Evolutionary conservation across 2,113 vertebrate species (phyloP), one percentile per base, ranked within the genome.

Genomic region (Sorex fumeus): DNA sequence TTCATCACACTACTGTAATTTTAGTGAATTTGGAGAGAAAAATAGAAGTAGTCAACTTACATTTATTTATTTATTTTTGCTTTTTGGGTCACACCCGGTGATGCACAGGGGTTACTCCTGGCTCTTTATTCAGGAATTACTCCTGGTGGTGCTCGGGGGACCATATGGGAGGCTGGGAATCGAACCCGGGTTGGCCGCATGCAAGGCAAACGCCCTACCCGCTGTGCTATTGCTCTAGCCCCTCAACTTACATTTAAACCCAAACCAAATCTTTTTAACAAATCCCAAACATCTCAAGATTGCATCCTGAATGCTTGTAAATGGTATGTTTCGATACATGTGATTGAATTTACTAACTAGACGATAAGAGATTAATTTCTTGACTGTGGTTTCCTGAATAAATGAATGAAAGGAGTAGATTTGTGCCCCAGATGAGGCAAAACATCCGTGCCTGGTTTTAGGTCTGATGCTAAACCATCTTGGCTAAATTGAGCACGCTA

Each of bases 311-410:
- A 80, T 77, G 13, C 30, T 30, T 60, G 19, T 60, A 60, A 60
- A 23, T 60, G 57, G 28, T 80, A 53, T 10, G 34, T 76, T 91
- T 85, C 8, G 40, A 57, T 69, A 28, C 18, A 45, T 62, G 84
- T 91, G 18, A 36, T 27, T 40, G 30, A 92, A 40, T 30, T 82
- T 30, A 74, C 19, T 60, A 80, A 64, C 13, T 47, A 34, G 47
- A 80, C 84, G 87, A 92, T 18, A 47, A 82, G 21, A 78, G 23
- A 57, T 76, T 27, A 28, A 30, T 13, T 82, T 81, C 80, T 34
- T 57, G 34, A 57, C 64, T 70, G 34, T 30, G 40, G 32, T 86
- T 83, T 83, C 78, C 45, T 70, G 27, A 84, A 62, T 34, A 34
- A 43, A 71, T n/a, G 75, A 91, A 45, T 36, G 84, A n/a, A 23